phyloP scores from a whole-genome alignment of 2,888 invertebrate genomes.

The Eupithecia vulgata region DNA sequence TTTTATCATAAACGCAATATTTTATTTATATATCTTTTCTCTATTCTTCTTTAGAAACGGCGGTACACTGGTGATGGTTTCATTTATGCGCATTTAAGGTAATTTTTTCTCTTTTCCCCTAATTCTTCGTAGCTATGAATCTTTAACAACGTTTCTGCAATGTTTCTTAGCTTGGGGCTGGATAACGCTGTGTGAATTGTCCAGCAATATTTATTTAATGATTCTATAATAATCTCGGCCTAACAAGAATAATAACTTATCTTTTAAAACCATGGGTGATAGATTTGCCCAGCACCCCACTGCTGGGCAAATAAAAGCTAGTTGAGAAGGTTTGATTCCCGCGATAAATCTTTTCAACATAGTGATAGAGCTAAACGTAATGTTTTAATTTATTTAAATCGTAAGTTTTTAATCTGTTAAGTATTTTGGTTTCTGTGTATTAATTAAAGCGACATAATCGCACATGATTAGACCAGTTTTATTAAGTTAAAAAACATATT shows the following conservation, averaged over 20 bases:
- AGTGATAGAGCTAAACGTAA: too few species aligned
- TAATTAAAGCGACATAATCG: too few species aligned
- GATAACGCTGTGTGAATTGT: too few species aligned
- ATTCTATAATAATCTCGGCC: background rate
- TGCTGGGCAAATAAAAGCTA: background rate
- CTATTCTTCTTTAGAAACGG: constrained; percentile 22
- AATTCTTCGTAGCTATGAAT: background rate
- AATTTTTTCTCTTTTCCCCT: constrained; percentile 12
- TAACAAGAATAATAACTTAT: background rate
- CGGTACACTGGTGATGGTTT: constrained; percentile 25
- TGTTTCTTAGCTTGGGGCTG: too few species aligned
- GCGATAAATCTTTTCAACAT: background rate
- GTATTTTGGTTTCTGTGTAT: too few species aligned
- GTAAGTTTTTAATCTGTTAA: too few species aligned
- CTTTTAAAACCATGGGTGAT: background rate
- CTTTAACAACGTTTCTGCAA: background rate
- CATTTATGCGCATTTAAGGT: constrained; percentile 18
- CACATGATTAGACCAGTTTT: too few species aligned
- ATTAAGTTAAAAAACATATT: too few species aligned
- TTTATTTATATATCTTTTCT: constrained; percentile 12
- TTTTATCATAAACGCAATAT: background rate
- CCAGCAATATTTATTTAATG: too few species aligned
- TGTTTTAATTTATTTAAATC: too few species aligned
- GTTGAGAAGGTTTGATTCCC: background rate
- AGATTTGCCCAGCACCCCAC: background rate